phyloP scores from a whole-genome alignment of 2,888 invertebrate species.

The Hybos culiciformis region DNA sequence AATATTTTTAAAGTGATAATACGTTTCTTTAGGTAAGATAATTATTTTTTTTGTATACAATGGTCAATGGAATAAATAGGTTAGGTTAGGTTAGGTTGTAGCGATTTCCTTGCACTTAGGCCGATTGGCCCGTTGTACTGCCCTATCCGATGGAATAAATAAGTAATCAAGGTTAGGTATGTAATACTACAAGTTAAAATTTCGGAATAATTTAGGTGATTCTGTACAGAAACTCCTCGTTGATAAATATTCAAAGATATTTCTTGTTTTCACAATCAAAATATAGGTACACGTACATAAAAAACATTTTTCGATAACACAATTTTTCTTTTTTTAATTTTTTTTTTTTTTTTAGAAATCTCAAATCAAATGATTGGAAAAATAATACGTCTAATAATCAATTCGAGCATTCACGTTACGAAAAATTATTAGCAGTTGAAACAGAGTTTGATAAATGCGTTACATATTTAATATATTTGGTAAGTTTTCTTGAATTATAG shows the following conservation, averaged over 20 bases:
- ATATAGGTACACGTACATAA: no score
- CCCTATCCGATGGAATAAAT: not conserved
- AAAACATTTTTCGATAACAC: no score
- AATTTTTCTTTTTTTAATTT: not conserved
- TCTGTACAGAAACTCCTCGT: no score
- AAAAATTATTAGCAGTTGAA: slow-evolving; percentile 28
- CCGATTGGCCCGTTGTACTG: no score
- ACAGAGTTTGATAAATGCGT: slow-evolving; percentile 30
- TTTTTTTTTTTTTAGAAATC: slow-evolving; percentile 19
- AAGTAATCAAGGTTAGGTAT: not conserved
- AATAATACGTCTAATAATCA: slow-evolving; percentile 19
- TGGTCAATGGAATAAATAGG: no score
- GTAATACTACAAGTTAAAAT: not conserved
- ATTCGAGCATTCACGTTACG: slow-evolving; percentile 30
- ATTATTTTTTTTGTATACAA: no score
- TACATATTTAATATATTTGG: slow-evolving; percentile 30
- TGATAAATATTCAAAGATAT: no score
- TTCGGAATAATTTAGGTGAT: no score
- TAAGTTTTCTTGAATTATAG: no score
- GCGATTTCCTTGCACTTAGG: no score
- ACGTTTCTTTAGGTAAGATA: slow-evolving; percentile 37
- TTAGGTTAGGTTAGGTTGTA: no score
- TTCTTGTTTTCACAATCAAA: no score
- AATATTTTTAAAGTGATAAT: slow-evolving; percentile 59
- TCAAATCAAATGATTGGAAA: slow-evolving; percentile 27